phyloP scores from a whole-genome alignment of 2,888 invertebrate species.

The Gastracanthus pulcherrimus region DNA sequence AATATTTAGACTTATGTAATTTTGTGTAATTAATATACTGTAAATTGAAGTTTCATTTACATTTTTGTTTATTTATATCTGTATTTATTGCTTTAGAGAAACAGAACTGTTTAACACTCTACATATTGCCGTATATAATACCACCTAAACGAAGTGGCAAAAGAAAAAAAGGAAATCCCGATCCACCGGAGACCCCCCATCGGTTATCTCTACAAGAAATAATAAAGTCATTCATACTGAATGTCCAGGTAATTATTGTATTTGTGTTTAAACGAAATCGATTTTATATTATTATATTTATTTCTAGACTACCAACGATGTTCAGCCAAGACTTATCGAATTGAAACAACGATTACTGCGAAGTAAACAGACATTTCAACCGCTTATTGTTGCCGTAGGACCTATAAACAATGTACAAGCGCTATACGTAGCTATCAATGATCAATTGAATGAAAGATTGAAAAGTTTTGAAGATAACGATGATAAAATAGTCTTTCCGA shows the following conservation, averaged over 20 bases:
- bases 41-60: neutral
- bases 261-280: neutral
- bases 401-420: constrained; percentile 16
- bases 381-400: constrained; percentile 19
- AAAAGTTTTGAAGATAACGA: constrained; percentile 33
- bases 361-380: constrained; percentile 1
- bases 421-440: constrained; percentile 28
- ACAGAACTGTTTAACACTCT: neutral
- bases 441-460: constrained; percentile 8
- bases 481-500: constrained; percentile 55
- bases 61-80: neutral
- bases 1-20: neutral
- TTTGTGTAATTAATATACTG: neutral
- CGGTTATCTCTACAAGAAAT: constrained; percentile 19
- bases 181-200: neutral
- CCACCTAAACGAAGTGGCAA: constrained; percentile 21
- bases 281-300: neutral
- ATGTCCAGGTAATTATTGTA: constrained; percentile 30
- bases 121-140: constrained; percentile 8
- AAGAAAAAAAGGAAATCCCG: neutral
- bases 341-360: neutral
- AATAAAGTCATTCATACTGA: constrained; percentile 30
- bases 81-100: constrained; percentile 24
- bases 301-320: constrained; percentile 13
- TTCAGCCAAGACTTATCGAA: neutral